phyloP scores from a whole-genome alignment of 2,113 vertebrate genomes.

The Sinocyclocheilus rhinocerous region DNA sequence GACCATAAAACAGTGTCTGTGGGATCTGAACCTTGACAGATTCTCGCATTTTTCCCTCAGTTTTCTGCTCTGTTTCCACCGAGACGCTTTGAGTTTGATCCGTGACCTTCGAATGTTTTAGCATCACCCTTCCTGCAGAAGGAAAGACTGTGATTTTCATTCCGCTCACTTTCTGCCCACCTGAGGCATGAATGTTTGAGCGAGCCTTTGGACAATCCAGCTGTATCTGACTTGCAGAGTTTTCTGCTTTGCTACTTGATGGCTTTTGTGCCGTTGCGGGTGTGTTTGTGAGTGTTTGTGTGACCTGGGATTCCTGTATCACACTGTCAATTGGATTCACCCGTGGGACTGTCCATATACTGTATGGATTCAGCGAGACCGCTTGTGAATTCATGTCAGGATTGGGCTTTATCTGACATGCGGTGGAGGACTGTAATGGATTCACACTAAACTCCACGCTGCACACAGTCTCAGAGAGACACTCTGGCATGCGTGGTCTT shows the following conservation, averaged over 20 bases:
- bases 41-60: slow-evolving; percentile 34
- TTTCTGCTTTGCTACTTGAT: not conserved
- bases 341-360: not conserved
- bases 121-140: slow-evolving; percentile 55
- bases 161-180: slow-evolving; percentile 66
- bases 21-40: slow-evolving; percentile 68
- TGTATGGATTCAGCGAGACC: not conserved
- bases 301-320: not conserved
- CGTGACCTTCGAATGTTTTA: slow-evolving; percentile 38
- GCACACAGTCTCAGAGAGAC: not conserved
- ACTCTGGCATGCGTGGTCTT: too few relatives aligned
- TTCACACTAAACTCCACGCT: not conserved
- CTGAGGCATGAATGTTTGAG: not conserved
- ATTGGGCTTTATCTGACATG: not conserved
- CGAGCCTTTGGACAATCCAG: not conserved
- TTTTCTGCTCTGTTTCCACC: not conserved
- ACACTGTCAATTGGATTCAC: not conserved
- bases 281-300: slow-evolving; percentile 37
- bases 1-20: slow-evolving; percentile 78
- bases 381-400: not conserved
- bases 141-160: slow-evolving; percentile 77
- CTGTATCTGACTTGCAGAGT: not conserved
- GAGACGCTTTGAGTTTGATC: not conserved
- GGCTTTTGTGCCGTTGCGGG: not conserved
- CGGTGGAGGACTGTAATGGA: not conserved